These are phyloP conservation scores for Larimichthys polyactis DNA, from an alignment of 2,113 vertebrate species.

Conservation along the genomic window DNA sequence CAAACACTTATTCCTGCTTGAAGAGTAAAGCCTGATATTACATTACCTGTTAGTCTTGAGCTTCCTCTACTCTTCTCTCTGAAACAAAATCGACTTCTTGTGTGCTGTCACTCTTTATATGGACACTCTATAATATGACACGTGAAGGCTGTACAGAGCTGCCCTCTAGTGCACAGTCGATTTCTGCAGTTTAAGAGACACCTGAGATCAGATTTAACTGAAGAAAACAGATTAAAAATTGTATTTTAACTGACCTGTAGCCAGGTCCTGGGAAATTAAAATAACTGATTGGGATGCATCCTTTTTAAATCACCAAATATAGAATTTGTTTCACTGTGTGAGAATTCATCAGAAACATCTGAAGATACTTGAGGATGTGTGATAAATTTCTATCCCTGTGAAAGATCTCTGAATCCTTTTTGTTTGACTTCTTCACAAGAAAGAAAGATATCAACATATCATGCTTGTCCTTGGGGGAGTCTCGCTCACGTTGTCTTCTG, in stretches of 20 bases:
- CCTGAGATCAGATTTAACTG: background rate
- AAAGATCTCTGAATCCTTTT: no score
- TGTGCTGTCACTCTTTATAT: background rate
- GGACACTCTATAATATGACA: slow-evolving; percentile 1
- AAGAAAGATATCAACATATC: background rate
- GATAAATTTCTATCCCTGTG: background rate
- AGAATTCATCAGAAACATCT: background rate
- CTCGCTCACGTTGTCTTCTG: no score
- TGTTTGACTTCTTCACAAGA: background rate
- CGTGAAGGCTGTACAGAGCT: slow-evolving; percentile 29
- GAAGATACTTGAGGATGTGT: background rate
- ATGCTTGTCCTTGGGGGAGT: background rate
- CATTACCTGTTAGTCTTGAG: slow-evolving; percentile 38
- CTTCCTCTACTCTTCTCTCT: slow-evolving; percentile 12
- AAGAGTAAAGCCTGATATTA: background rate
- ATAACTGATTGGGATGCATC: no score
- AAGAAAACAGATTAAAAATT: background rate
- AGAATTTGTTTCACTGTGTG: background rate
- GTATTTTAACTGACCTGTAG: no score
- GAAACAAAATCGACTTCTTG: background rate
- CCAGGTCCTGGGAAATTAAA: no score
- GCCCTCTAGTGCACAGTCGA: slow-evolving; percentile 65
- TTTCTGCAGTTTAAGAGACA: slow-evolving; percentile 3
- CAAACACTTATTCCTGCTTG: background rate
- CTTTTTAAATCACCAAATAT: background rate